Base-by-base conservation (phyloP, 2,797 vertebrate genomes). In the Diplodus puntazzo region DNA sequence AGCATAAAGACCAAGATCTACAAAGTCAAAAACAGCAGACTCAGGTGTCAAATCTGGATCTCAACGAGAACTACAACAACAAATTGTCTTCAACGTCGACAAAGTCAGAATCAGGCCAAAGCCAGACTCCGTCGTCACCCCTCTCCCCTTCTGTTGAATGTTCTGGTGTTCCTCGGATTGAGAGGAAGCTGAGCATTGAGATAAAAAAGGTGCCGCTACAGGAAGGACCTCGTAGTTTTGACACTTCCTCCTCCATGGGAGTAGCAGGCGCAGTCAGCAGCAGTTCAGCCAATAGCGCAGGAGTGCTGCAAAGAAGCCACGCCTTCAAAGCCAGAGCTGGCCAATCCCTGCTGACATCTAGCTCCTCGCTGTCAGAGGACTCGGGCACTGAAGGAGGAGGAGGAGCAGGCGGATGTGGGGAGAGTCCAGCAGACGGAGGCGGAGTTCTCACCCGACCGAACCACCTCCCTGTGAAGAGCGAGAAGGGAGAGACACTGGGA, bases 161-260 rank as follows among this genome's bases (percentile, higher is more conserved):
- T 74, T 84, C 87, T 0, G 81, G 78, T 0, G 95, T 95, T 73
- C 96, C 95, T 68, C 97, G 96, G 73, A 87, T 97, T 23, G 97
- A 98, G 83, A 95, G 96, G 79, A 99, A 98, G 93, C 92, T 99
- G 90, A 98, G 97, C 91, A 98, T 99, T 80, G 98, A 99, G 94
- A 98, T 99, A 87, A 98, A 97, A 91, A 98, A 98, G 88, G 97
- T 99, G 1, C 97, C 97, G 71, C 91, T 98, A 74, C 97, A 98
- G 92, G 98, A 98, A 85, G 97, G 97, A 27, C 98, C 96, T 7
- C 95, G 96, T 75, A 98, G 97, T 94, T 99, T 99, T 80, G 97
- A 99, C 90, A 93, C 92, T 0, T 83, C 91, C 49, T 80, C 89
- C 68, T 86, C 92, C 3, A 45, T 77, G n/a, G 88, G 84, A 7